Base-by-base conservation (phyloP, 1,140 invertebrate genomes). In the Triops longicaudatus region DNA sequence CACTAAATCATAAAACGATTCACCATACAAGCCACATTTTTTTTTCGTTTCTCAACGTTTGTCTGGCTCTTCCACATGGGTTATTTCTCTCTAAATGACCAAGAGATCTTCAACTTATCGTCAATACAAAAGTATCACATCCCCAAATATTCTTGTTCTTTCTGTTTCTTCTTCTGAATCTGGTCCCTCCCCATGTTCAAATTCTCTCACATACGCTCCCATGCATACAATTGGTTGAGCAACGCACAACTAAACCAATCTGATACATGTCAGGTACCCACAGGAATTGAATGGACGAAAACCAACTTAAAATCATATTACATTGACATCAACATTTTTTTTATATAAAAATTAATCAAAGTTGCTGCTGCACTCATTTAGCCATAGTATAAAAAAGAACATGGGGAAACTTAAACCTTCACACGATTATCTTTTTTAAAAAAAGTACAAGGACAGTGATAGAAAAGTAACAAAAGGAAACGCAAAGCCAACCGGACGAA, bases 41-140 rank as follows among this genome's bases (percentile, higher is more conserved):
- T 63, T 63, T 22, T n/a, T n/a, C 10, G 17, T 37, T 37, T 37
- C n/a, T n/a, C n/a, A 37, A 37, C 50, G 1, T 63, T 63, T 63
- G 14, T n/a, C 50, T 63, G 50, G 50, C n/a, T 63, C 5, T 63
- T 22, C 50, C 50, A 9, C 22, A 22, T 63, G 50, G 50, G 50
- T 63, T 63, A 22, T 17, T 63, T 63, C 14, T 63, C 22, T 63
- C 22, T 63, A 63, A 63, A 63, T 63, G 50, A 63, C 50, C 50
- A 63, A 63, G 50, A 63, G 50, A 63, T 63, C 50, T 63, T 63
- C 14, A 63, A 22, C 50, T 63, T 63, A 14, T 63, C 50, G 50
- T 63, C 50, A 63, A 63, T 63, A 63, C 50, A 63, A 63, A 63
- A 63, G 50, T 63, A 63, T 63, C 50, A 63, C 50, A 63, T 63